Evolutionary conservation across 37 sponge, comb jelly and placozoan species (phyloP).

Genomic region (Dysidea cf. avara): DNA sequence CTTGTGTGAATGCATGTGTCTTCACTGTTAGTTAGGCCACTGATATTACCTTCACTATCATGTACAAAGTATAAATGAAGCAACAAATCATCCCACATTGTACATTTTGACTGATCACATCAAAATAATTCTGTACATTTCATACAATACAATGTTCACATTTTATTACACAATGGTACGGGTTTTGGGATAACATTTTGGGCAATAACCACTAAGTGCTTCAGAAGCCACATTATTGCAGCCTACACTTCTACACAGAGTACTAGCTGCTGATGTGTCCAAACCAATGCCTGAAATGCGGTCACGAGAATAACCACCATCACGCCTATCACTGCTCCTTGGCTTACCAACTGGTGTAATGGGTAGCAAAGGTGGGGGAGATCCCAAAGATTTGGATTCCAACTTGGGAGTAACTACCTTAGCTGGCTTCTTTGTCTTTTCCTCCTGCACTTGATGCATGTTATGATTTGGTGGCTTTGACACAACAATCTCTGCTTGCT

Average conservation of each 20-base stretch:
- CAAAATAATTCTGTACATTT: too few relatives aligned
- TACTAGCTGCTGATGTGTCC: not conserved
- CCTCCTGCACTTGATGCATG: not conserved
- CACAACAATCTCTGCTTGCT: too few relatives aligned
- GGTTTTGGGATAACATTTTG: slow-evolving; percentile 22
- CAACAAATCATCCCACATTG: too few relatives aligned
- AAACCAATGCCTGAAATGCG: slow-evolving; percentile 6
- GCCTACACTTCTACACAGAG: slow-evolving; percentile 16
- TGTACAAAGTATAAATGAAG: too few relatives aligned
- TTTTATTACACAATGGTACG: too few relatives aligned
- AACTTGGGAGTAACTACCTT: not conserved
- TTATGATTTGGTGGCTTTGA: not conserved
- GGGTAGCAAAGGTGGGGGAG: not conserved
- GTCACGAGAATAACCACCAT: slow-evolving; percentile 45
- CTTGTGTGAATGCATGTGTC: too few relatives aligned
- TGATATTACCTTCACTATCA: too few relatives aligned
- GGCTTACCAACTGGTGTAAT: not conserved
- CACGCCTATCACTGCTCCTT: not conserved
- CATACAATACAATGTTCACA: too few relatives aligned
- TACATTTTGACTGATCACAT: too few relatives aligned
- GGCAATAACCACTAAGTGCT: slow-evolving; percentile 44
- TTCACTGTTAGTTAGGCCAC: too few relatives aligned
- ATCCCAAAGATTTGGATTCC: not conserved
- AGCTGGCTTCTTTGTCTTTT: not conserved
- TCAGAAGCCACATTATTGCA: slow-evolving; percentile 55